Conservation (phyloP, 1,140 invertebrate genomes). For the Drosophila paulistorum region DNA sequence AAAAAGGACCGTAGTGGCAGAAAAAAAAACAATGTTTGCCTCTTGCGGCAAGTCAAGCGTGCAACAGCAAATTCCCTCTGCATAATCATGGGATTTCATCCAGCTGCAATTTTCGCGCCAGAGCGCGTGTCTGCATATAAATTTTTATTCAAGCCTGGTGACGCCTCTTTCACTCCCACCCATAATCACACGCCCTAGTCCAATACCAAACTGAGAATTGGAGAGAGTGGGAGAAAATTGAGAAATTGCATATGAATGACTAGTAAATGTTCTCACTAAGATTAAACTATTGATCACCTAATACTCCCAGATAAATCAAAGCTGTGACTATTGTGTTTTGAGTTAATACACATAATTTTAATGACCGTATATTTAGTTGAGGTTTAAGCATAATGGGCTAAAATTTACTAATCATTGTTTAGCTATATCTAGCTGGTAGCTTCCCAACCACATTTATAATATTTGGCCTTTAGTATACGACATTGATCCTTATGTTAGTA, state of each 20-base stretch:
- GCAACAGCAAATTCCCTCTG: constrained; percentile 60
- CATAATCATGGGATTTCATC: constrained; percentile 79
- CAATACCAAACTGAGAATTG: background rate
- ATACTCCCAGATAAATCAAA: no score
- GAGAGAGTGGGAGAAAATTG: background rate
- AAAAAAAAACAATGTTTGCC: constrained; percentile 27
- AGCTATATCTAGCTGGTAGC: no score
- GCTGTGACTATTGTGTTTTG: no score
- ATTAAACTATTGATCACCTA: background rate
- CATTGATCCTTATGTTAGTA: no score
- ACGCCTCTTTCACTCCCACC: background rate
- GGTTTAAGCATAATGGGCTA: no score
- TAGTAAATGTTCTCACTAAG: constrained; percentile 2
- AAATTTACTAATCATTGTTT: no score
- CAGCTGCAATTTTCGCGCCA: constrained; percentile 78
- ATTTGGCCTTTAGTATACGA: no score
- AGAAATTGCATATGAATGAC: background rate
- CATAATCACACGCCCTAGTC: constrained; percentile 15
- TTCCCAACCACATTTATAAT: no score
- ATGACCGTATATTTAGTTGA: no score
- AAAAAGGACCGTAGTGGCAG: background rate
- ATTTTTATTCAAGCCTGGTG: constrained; percentile 42
- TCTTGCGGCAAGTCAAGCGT: constrained; percentile 47
- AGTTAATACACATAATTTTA: no score
- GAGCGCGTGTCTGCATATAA: constrained; percentile 76